Conservation (phyloP, 2,888 invertebrate species). For the Dynastes maya region DNA sequence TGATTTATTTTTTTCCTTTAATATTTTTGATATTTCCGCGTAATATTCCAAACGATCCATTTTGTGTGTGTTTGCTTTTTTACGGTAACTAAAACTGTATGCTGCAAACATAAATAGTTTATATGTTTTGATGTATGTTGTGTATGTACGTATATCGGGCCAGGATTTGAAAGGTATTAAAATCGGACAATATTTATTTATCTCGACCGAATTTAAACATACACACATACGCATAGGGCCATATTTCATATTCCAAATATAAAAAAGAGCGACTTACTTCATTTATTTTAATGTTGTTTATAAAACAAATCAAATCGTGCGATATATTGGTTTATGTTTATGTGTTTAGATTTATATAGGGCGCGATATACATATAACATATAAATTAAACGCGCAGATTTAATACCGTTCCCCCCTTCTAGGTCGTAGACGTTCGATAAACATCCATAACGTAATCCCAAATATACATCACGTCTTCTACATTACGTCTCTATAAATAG, state of each 20-base stretch:
- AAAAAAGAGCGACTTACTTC: slow-evolving; percentile 22
- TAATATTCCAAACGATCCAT: background rate
- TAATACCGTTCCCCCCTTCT: background rate
- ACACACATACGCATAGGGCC: background rate
- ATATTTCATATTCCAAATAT: slow-evolving; percentile 42
- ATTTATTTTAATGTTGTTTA: slow-evolving; percentile 45
- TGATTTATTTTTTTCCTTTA: too few relatives aligned
- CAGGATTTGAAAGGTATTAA: too few relatives aligned
- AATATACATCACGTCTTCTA: slow-evolving; percentile 10
- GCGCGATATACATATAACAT: background rate
- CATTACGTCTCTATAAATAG: too few relatives aligned
- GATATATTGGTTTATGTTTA: slow-evolving; percentile 20
- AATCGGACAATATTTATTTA: slow-evolving; percentile 18
- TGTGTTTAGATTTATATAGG: slow-evolving; percentile 10
- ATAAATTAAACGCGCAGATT: slow-evolving; percentile 13
- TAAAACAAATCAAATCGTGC: slow-evolving; percentile 23
- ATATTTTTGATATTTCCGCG: too few relatives aligned
- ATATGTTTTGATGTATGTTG: background rate
- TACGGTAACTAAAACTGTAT: background rate
- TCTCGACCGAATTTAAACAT: slow-evolving; percentile 17
- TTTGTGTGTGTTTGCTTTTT: background rate
- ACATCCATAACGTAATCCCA: slow-evolving; percentile 7
- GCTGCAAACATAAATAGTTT: background rate
- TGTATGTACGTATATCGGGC: background rate
- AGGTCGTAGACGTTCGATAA: slow-evolving; percentile 6